These are phyloP conservation scores for Catalaphyllia jardinei DNA, from an alignment of 64 coral and sea anemone genomes.

Conservation along the genomic window DNA sequence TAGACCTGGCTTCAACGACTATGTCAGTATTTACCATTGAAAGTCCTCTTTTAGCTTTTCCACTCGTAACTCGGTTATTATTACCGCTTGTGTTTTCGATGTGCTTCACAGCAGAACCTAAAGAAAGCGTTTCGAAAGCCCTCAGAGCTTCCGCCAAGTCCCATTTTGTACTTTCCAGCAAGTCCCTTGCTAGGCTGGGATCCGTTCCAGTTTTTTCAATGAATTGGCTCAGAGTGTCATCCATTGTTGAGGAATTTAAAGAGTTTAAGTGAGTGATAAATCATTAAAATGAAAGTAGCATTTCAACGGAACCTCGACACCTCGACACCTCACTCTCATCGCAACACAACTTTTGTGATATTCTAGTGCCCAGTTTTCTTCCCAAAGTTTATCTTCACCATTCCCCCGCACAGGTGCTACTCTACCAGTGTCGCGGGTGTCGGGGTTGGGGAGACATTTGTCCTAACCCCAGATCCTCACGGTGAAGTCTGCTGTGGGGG, in stretches of 20 bases:
- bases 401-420: neutral
- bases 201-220: conserved; percentile 81
- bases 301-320: neutral
- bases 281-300: neutral
- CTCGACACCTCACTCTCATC: neutral
- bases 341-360: neutral
- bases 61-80: neutral
- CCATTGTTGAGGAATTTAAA: conserved; percentile 56
- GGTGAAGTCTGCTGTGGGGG: too few species aligned
- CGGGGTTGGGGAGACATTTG: neutral
- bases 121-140: conserved; percentile 70
- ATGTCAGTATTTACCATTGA: conserved; percentile 94
- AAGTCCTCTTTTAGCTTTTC: conserved; percentile 75
- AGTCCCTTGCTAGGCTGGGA: conserved; percentile 74
- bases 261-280: neutral
- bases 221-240: conserved; percentile 71
- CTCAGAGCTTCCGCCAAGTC: conserved; percentile 66
- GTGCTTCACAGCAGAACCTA: conserved; percentile 38
- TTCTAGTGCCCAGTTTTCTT: neutral
- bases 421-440: too few species aligned
- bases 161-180: conserved; percentile 71
- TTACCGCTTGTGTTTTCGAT: conserved; percentile 12
- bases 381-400: neutral
- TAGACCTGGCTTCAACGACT: conserved; percentile 74
- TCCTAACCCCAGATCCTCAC: too few species aligned